Evolutionary conservation across 1,140 invertebrate species (phyloP), one percentile per base, ranked within the genome.

Genomic region (Trichonephila clavipes): DNA sequence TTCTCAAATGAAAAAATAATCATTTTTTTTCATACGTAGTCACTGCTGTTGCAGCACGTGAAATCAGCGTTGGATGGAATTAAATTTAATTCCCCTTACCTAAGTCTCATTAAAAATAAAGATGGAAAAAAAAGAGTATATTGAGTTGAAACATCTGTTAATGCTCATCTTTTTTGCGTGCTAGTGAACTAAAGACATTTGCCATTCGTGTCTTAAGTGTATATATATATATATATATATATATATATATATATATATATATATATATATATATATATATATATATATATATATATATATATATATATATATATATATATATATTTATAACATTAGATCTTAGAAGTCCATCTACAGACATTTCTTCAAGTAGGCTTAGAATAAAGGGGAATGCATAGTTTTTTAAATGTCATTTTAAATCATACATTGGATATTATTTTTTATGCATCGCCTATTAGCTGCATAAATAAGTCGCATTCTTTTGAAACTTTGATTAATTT

Each of bases 1-100:
- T 87, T 87, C 85, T 87, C 85, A 88, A 88, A 66, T 88, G 40
- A 88, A 72, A 88, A 88, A 88, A 88, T 69, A 88, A 88, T 88
- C 59, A 24, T 86, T 86, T 86, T 66, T 88, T 62, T 87, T 87
- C 61, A 28, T 87, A 88, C 5, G 5, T 72, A 88, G 64, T 61
- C 87, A 14, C 62, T 51, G 85, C 64, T 28, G 88, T 61, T 59
- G 69, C 44, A 7, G 61, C 21, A 61, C 88, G 64, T 81, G 69
- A 81, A 81, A 90, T 81, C 72, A 72, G 21, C 82, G 87, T 58
- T 28, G 69, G 40, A 69, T 72, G 14, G 88, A 81, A 81, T 90
- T 81, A 90, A 90, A 90, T 81, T 90, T 90, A 81, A 90, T 90
- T 90, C 88, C 72, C 51, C 69, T 34, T 81, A 90, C 62, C 66